Percentiles rank a stretch among this genome's conserved stretches.
Conservation (phyloP, 92 coral and sea anemone species). For the Bergia puertoricense region DNA sequence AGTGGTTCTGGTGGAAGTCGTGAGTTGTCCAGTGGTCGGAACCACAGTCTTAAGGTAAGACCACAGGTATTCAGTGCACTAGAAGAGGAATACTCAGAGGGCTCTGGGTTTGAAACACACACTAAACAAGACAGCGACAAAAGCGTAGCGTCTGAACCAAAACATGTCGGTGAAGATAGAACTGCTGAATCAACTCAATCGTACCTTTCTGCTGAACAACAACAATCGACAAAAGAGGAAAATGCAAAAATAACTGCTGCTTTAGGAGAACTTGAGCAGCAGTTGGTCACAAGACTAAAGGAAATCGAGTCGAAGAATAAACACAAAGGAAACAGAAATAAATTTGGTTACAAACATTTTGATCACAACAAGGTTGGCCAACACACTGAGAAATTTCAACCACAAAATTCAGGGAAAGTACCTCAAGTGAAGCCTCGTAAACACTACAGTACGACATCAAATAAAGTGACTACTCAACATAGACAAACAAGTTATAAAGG, state of each 20-base stretch:
- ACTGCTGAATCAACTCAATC: constrained; percentile 4
- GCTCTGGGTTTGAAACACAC: not conserved
- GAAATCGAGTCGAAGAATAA: constrained; percentile 29
- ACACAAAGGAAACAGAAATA: not conserved
- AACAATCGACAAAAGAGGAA: constrained; percentile 10
- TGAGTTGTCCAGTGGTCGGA: not conserved
- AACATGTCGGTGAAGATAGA: not conserved
- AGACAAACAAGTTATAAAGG: constrained; percentile 2
- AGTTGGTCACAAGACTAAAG: constrained; percentile 25
- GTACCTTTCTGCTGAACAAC: constrained; percentile 5
- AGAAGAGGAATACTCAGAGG: constrained; percentile 1
- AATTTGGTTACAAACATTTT: constrained; percentile 7
- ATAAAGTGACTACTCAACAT: not conserved
- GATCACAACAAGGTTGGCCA: not conserved
- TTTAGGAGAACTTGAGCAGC: constrained; percentile 35
- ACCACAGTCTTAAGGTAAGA: not conserved
- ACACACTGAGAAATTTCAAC: not conserved
- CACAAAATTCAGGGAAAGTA: not conserved
- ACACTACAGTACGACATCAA: not conserved
- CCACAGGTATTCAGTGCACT: not conserved
- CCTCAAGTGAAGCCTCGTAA: not conserved
- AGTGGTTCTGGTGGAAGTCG: not conserved
- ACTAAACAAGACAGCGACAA: not conserved
- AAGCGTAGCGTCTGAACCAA: not conserved
- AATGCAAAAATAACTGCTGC: constrained; percentile 31